Evolutionary conservation across 2,113 vertebrate genomes (phyloP), one percentile per base, ranked within the genome.

Genomic region (Archocentrus centrarchus): DNA sequence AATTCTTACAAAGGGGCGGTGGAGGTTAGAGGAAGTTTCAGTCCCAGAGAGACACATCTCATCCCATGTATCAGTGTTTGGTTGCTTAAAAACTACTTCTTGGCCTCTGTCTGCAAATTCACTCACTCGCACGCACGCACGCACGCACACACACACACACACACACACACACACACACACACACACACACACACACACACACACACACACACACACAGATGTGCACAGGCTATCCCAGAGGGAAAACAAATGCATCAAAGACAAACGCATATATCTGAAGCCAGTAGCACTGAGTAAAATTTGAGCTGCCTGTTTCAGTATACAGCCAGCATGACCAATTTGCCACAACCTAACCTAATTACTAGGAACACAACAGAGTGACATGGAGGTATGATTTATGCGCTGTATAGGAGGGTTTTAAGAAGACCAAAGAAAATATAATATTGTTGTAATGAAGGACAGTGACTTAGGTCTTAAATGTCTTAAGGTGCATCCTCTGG

Each of bases 221-320:
- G 22, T 22, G 76, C 47, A 79, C 89, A 57, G 86, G 70, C 50
- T 78, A 75, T 82, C 81, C 75, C 80, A 91, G 87, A 59, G 27
- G 41, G 41, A 30, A 87, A 87, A 83, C 85, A 84, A 83, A 92
- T 68, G n/a, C 24, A 81, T 82, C 78, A 63, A 87, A 86, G 81
- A 91, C 60, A 85, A 81, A 91, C 39, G 47, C 78, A 62, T 93
- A 92, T 87, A 66, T 93, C 94, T 95, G 93, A 95, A 94, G 91
- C 93, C 94, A 85, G 91, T 97, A 98, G 97, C 97, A 98, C 82
- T 89, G 73, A 85, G 68, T 61, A 79, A 82, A 89, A 78, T 90
- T 82, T 95, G 91, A 94, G 88, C 91, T 89, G 77, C 55, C 35
- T 85, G 66, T 87, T 68, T 81, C 75, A 88, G 81, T 75, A 86